phyloP scores from a whole-genome alignment of 2,113 vertebrate species.

The Sakesphorus luctuosus region DNA sequence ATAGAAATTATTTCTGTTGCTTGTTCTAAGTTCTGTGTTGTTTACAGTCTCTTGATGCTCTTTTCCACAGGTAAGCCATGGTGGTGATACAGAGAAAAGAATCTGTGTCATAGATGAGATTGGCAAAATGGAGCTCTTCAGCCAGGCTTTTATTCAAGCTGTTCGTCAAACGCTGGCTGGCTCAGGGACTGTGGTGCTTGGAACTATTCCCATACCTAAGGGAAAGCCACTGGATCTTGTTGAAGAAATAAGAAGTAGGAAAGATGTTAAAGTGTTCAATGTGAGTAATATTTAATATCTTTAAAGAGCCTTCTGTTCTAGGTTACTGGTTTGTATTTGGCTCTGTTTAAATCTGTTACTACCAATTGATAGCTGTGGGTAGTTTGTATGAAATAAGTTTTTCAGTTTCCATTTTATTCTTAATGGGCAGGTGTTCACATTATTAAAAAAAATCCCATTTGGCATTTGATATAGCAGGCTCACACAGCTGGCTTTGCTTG shows the following conservation, averaged over 20 bases:
- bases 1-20: not conserved
- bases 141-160: constrained; percentile 86
- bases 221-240: constrained; percentile 88
- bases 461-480: not conserved
- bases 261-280: constrained; percentile 86
- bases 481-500: constrained; percentile 44
- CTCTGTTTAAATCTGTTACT: not conserved
- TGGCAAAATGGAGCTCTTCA: constrained; percentile 98
- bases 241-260: constrained; percentile 88
- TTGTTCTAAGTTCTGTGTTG: not conserved
- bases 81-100: constrained; percentile 50
- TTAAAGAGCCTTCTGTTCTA: constrained; percentile 28
- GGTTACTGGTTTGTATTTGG: not conserved
- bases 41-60: not conserved
- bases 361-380: not conserved
- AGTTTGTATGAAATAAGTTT: not conserved
- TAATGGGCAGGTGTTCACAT: constrained; percentile 61
- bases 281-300: constrained; percentile 79
- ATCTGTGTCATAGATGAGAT: constrained; percentile 93
- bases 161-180: constrained; percentile 80
- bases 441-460: not conserved
- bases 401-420: constrained; percentile 24
- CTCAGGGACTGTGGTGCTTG: constrained; percentile 79
- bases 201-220: constrained; percentile 90
- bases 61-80: constrained; percentile 70